phyloP scores from a whole-genome alignment of 1,140 invertebrate species.

The Drosophila persimilis region DNA sequence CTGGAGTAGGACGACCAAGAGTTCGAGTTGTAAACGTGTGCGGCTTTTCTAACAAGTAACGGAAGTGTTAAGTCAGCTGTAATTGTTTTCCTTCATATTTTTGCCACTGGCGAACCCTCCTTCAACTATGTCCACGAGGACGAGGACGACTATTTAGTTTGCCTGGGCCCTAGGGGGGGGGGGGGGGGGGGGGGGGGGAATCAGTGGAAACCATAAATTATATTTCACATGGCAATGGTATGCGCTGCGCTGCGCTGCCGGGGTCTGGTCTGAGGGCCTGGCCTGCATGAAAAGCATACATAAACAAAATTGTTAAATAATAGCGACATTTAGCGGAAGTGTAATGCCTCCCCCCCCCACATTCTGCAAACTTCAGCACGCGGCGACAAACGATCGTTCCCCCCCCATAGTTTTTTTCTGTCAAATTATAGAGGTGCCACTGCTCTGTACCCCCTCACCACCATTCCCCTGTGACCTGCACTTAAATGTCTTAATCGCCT shows the following conservation, averaged over 20 bases:
- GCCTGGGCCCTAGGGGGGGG: not conserved
- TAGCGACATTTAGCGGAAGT: conserved; percentile 79
- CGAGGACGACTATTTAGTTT: conserved; percentile 70
- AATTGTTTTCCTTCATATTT: conserved; percentile 79
- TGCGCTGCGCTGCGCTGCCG: too few relatives aligned
- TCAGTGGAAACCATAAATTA: conserved; percentile 75
- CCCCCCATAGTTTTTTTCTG: conserved; percentile 31
- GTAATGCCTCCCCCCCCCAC: conserved; percentile 47
- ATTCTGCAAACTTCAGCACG: conserved; percentile 62
- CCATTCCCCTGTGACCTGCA: conserved; percentile 17
- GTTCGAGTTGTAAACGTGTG: conserved; percentile 55
- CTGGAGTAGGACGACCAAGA: conserved; percentile 8
- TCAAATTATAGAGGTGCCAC: conserved; percentile 70
- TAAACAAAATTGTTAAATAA: conserved; percentile 80
- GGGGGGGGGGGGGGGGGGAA: conserved; percentile 18
- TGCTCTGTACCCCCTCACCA: not conserved
- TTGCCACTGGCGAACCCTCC: conserved; percentile 25
- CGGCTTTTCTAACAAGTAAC: conserved; percentile 74
- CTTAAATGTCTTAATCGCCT: conserved; percentile 71
- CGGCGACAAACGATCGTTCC: conserved; percentile 69
- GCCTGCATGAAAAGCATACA: conserved; percentile 50
- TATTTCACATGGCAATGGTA: conserved; percentile 43
- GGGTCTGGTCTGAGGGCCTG: not conserved
- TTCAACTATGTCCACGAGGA: conserved; percentile 21
- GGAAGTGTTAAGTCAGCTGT: conserved; percentile 80